Base-by-base conservation (phyloP, 2,888 invertebrate genomes). In the Agapostemon virescens region DNA sequence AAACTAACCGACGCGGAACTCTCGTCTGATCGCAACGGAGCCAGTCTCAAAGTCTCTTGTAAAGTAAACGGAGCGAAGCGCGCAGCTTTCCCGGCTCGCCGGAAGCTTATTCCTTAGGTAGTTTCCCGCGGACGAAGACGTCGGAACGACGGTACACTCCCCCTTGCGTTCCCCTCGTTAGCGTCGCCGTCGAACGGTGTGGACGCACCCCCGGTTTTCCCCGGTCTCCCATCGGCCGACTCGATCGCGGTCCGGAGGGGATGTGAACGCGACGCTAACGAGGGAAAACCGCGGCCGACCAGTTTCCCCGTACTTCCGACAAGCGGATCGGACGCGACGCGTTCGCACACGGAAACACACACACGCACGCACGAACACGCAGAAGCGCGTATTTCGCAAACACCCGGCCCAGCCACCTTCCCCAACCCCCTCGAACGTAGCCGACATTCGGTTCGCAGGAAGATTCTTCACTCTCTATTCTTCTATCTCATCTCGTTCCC, bases 11-110 rank as follows among this genome's bases (percentile, higher is more conserved):
- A 74, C 79, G 83, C 87, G 78, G 79, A 81, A 83, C 81, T 74
- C 77, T 77, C 73, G 84, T 75, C 64, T 84, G 71, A 85, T 85
- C 75, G 79, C 84, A 74, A 74, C 77, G 82, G 86, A 86, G 85
- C 84, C 86, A 86, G 86, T 86, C 71, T 83, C 23, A 33, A 61
- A 73, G 74, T 76, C 75, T 84, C 76, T 77, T 45, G 86, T 82
- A 77, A 79, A 68, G 68, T 69, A 71, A 63, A 71, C 40, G 66
- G 15, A 66, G 52, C 69, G 13, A 40, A n/a, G n/a, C 61, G n/a
- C 61, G 61, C 2, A 33, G 61, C 61, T 61, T 30, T 77, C 61
- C 26, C 55, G 30, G 70, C 68, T 78, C 66, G 85, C 83, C 66
- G 85, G 69, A 78, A 81, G 81, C 77, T 87, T 73, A 68, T 81